These are phyloP conservation scores for Conus ventricosus DNA, from an alignment of 1,140 invertebrate genomes.

Conservation along the genomic window DNA sequence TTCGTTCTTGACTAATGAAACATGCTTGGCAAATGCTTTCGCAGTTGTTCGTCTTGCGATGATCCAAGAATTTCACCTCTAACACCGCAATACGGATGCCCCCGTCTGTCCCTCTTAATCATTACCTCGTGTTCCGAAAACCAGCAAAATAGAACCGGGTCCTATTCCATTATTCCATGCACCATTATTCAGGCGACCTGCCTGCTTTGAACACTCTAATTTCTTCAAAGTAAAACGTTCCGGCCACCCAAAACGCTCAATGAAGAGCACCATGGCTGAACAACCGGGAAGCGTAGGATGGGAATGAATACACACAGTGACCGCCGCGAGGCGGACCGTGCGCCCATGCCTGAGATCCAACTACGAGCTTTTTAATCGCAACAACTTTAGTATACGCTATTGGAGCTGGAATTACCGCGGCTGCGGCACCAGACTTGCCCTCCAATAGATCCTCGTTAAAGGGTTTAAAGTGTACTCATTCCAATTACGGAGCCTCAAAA, in stretches of 20 bases:
- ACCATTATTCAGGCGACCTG: constrained; percentile 83
- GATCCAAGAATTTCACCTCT: constrained; percentile 80
- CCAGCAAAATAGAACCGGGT: constrained; percentile 83
- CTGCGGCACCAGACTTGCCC: constrained; percentile 88
- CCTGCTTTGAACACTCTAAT: constrained; percentile 89
- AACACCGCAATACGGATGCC: constrained; percentile 67
- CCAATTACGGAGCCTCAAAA: constrained; percentile 87
- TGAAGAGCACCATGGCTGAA: constrained; percentile 69
- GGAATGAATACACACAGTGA: constrained; percentile 60
- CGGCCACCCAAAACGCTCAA: constrained; percentile 73
- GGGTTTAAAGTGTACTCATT: constrained; percentile 93
- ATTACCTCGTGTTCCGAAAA: constrained; percentile 80
- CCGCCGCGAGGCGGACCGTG: constrained; percentile 44
- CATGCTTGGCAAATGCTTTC: constrained; percentile 90
- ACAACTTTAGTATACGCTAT: constrained; percentile 85
- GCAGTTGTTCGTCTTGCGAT: constrained; percentile 84
- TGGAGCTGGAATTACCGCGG: constrained; percentile 92
- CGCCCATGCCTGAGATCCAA: constrained; percentile 67
- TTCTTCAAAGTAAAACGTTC: constrained; percentile 84
- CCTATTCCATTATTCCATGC: constrained; percentile 90
- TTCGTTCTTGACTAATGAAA: constrained; percentile 87
- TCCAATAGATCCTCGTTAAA: constrained; percentile 89
- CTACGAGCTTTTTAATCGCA: constrained; percentile 76
- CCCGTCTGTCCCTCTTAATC: constrained; percentile 78
- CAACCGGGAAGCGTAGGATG: constrained; percentile 60